Conservation (phyloP, 2,888 invertebrate genomes). For the Clitarchus hookeri region DNA sequence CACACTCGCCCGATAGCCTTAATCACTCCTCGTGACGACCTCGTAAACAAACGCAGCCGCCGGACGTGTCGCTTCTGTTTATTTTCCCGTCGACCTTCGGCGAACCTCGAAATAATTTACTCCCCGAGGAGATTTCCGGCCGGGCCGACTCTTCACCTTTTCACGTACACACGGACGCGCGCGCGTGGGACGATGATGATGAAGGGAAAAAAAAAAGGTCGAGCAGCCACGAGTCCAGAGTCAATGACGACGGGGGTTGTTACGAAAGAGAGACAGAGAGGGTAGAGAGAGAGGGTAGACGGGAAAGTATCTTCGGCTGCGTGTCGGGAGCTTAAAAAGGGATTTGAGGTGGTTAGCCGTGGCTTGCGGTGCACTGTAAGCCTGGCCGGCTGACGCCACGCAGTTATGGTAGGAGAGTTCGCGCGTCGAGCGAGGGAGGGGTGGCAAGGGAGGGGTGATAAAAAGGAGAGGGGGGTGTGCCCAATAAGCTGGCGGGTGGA, state of each 20-base stretch:
- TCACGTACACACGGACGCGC: background rate
- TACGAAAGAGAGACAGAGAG: background rate
- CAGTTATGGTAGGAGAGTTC: slow-evolving; percentile 2
- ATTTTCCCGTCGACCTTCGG: background rate
- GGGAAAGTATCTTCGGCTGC: background rate
- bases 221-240: background rate
- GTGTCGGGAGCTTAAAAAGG: slow-evolving; percentile 23
- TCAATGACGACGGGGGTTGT: background rate
- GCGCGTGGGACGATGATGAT: background rate
- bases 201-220: background rate
- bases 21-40: no score
- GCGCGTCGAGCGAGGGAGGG: background rate
- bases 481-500: slow-evolving; percentile 2
- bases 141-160: background rate
- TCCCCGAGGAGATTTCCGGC: background rate
- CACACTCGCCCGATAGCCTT: no score
- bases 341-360: slow-evolving; percentile 25
- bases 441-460: background rate
- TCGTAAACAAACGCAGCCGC: no score
- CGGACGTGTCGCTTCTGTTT: no score
- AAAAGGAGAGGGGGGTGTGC: background rate
- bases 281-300: background rate
- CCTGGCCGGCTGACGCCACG: background rate
- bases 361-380: slow-evolving; percentile 10
- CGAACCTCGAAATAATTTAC: background rate